Evolutionary conservation across 2,888 invertebrate species (phyloP).

Genomic region (Trachelus tabidus): DNA sequence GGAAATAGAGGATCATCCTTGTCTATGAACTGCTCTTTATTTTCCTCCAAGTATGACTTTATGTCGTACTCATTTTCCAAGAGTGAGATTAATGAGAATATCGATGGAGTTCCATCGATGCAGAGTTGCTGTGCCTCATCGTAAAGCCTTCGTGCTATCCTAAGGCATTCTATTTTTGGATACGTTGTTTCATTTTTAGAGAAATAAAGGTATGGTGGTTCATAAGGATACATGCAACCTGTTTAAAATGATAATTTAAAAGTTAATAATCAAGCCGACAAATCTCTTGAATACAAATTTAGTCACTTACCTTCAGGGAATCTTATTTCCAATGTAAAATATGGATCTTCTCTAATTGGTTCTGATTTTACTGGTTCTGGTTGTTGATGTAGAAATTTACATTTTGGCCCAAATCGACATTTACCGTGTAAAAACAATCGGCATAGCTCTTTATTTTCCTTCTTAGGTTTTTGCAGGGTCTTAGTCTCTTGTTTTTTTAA

Average conservation of each 20-base stretch:
- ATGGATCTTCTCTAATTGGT: constrained; percentile 53
- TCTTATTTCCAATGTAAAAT: constrained; percentile 79
- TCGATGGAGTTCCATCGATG: constrained; percentile 76
- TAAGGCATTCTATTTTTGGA: constrained; percentile 74
- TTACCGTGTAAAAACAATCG: constrained; percentile 72
- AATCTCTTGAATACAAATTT: constrained; percentile 1
- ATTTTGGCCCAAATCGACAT: constrained; percentile 80
- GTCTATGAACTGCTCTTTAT: constrained; percentile 73
- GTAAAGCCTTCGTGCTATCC: constrained; percentile 74
- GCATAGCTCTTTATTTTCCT: constrained; percentile 74
- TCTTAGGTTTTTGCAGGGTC: constrained; percentile 62
- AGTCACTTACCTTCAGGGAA: constrained; percentile 71
- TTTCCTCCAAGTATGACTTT: constrained; percentile 70
- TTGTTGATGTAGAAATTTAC: constrained; percentile 78
- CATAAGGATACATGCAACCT: constrained; percentile 77
- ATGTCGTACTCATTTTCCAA: constrained; percentile 78
- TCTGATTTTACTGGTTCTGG: constrained; percentile 60
- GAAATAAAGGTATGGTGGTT: constrained; percentile 78
- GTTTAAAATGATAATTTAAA: constrained; percentile 4
- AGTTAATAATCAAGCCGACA: background rate
- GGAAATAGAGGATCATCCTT: constrained; percentile 67
- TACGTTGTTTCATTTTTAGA: constrained; percentile 68
- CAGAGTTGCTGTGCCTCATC: constrained; percentile 77
- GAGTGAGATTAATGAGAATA: constrained; percentile 79
- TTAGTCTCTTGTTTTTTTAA: constrained; percentile 69